A percentile compares a stretch with the other conserved stretches of the same genome.
These are phyloP conservation scores for Eospalax fontanierii DNA, from an alignment of 2,797 vertebrate genomes.

Conservation along the genomic window DNA sequence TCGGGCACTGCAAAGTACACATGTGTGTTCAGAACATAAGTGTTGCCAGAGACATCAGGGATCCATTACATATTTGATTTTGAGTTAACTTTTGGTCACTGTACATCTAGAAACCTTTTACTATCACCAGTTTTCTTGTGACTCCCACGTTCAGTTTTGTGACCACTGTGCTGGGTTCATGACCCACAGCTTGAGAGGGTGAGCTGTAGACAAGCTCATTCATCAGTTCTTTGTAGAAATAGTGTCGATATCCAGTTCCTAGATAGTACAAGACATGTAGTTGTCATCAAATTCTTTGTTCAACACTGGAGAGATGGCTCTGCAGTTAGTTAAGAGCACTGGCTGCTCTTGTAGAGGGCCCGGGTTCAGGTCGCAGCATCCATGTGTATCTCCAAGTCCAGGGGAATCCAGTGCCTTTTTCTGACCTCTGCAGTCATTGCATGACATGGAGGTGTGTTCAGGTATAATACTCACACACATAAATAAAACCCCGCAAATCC, in stretches of 20 bases:
- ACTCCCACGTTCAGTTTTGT: not conserved
- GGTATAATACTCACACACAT: too few relatives aligned
- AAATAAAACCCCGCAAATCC: not conserved
- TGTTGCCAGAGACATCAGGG: not conserved
- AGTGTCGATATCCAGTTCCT: slow-evolving; percentile 54
- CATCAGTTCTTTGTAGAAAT: slow-evolving; percentile 71
- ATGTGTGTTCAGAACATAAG: not conserved
- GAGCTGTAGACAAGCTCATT: slow-evolving; percentile 43
- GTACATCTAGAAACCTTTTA: not conserved
- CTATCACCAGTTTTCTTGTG: not conserved
- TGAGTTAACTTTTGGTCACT: not conserved
- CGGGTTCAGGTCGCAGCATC: too few relatives aligned
- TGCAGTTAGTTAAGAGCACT: too few relatives aligned
- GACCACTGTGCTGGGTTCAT: not conserved
- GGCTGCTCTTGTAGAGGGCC: too few relatives aligned
- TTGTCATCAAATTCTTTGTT: slow-evolving; percentile 63
- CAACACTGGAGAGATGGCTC: not conserved
- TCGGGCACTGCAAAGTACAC: too few relatives aligned
- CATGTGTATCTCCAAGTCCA: too few relatives aligned
- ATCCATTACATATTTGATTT: not conserved
- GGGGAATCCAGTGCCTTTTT: too few relatives aligned
- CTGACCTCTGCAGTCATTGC: too few relatives aligned
- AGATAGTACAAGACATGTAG: not conserved
- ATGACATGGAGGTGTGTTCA: too few relatives aligned
- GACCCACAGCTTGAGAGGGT: not conserved